Base-by-base conservation (phyloP, 1,140 invertebrate genomes). In the Liolophura sinensis region DNA sequence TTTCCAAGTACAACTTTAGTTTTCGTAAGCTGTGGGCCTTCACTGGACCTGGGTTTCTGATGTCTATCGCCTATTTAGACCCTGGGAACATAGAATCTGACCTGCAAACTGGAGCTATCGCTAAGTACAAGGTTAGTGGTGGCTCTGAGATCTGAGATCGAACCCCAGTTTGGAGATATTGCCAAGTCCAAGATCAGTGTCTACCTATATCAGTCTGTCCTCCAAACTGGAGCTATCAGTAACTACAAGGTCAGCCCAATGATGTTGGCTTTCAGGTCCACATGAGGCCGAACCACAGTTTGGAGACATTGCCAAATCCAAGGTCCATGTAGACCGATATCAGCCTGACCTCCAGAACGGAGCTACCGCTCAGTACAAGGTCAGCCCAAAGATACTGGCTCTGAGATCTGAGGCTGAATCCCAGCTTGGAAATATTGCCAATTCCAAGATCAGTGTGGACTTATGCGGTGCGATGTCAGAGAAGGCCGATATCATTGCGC, bases 31-130 rank as follows among this genome's bases (percentile, higher is more conserved):
- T 96, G 86, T 96, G 93, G 94, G 92, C 92, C 48, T 96, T 95
- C 81, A 95, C 93, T 0, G 94, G 94, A 20, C 94, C 94, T 46
- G 93, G 93, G 51, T 95, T 95, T 84, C 84, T 96, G 40, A 96
- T 96, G 93, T 93, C 92, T 57, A 95, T 96, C 79, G 94, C 94
- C 24, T 96, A 95, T 83, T 83, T 96, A 52, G 94, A 96, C 87
- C 94, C 94, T 64, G 94, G 94, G 63, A 96, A 79, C 52, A 75
- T 78, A 11, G 74, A 54, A 15, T 54, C 51, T 54, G 51, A 54
- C 51, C 51, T 54, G 9, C 51, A 54, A 15, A 54, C 51, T 5
- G 51, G 51, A 15, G 51, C 24, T 24, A 54, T 54, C 7, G 51
- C 24, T 54, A 54, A 54, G 24, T 54, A 54, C 24, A 54, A 54